A percentile compares a stretch with the other conserved stretches of the same genome.
These are phyloP conservation scores for Babyrousa celebensis DNA, from an alignment of 2,797 vertebrate species.

Conservation along the genomic window DNA sequence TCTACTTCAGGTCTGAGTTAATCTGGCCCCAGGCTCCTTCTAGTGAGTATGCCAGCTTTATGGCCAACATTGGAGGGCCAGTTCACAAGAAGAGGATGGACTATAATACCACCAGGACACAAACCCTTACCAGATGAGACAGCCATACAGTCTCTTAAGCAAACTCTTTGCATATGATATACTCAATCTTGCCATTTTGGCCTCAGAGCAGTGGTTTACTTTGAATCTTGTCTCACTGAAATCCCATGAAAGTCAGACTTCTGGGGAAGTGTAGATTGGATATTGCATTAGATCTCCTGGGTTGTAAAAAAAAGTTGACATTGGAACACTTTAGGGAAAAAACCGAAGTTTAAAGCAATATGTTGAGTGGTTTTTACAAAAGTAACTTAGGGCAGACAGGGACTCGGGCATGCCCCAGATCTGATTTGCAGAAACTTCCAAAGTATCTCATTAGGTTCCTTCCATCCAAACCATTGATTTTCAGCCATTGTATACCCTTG, in stretches of 20 bases:
- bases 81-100: background rate
- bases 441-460: background rate
- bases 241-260: background rate
- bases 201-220: background rate
- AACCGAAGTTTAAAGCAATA: background rate
- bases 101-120: background rate
- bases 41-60: background rate
- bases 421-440: background rate
- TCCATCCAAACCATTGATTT: background rate
- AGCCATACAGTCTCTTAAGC: background rate
- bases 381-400: background rate
- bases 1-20: background rate
- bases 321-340: background rate
- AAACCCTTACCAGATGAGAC: background rate
- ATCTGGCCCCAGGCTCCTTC: background rate
- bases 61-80: background rate
- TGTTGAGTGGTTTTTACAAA: background rate
- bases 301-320: slow-evolving; percentile 14
- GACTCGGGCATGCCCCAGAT: background rate
- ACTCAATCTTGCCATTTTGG: background rate
- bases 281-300: background rate
- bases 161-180: background rate
- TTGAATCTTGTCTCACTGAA: background rate
- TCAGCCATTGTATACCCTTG: background rate
- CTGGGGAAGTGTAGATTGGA: background rate